Conservation (phyloP, 2,797 vertebrate species). For the Sebastes nivosus region DNA sequence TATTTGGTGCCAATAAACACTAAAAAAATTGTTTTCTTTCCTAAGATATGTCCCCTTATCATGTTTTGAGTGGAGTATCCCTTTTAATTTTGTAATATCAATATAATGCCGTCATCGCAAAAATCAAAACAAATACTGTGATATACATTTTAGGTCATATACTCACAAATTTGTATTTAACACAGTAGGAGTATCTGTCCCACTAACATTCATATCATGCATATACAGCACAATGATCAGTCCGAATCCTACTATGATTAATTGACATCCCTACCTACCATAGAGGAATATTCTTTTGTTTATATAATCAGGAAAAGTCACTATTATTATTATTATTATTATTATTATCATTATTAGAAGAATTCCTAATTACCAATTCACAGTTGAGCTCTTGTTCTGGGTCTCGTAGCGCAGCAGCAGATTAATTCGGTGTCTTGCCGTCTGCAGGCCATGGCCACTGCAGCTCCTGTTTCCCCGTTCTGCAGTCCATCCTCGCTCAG, state of each 20-base stretch:
- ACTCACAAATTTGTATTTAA: not conserved
- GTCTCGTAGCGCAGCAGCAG: not conserved
- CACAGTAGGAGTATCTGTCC: not conserved
- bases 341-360: not conserved
- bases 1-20: no score
- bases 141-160: no score
- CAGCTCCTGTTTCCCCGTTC: conserved; percentile 48
- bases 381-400: not conserved
- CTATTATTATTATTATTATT: not conserved
- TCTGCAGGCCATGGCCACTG: conserved; percentile 35
- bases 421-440: conserved; percentile 19
- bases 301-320: not conserved
- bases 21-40: no score
- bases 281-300: not conserved
- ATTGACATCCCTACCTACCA: not conserved
- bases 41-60: no score
- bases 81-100: no score
- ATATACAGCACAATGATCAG: not conserved
- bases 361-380: conserved; percentile 2
- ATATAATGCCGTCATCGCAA: no score
- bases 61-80: no score
- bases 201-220: not conserved
- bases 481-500: conserved; percentile 47
- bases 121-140: no score
- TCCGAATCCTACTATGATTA: not conserved